phyloP scores from a whole-genome alignment of 2,888 invertebrate species.

The Ormia ochracea region DNA sequence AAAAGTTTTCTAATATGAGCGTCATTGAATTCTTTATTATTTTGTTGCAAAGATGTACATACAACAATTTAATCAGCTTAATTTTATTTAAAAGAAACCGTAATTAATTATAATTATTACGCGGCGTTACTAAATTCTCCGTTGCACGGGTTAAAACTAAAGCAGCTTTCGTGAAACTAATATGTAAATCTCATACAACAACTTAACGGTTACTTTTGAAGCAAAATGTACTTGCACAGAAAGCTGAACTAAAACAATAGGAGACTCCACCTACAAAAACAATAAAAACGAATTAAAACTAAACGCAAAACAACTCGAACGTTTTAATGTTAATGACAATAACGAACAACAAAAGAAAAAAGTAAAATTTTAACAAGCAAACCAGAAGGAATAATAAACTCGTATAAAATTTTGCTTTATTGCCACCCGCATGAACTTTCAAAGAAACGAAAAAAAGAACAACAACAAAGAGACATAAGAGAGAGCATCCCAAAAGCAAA shows the following conservation, averaged over 20 bases:
- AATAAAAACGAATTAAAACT: conserved; percentile 48
- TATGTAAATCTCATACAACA: conserved; percentile 47
- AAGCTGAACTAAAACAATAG: conserved; percentile 47
- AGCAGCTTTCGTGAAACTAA: conserved; percentile 59
- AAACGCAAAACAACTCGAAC: conserved; percentile 15
- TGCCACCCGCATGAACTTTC: conserved; percentile 42
- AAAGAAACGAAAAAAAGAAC: conserved; percentile 33
- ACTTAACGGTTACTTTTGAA: conserved; percentile 58
- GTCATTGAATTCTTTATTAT: neutral
- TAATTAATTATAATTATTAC: conserved; percentile 29
- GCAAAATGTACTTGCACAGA: conserved; percentile 20
- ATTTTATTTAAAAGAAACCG: neutral
- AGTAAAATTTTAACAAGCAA: conserved; percentile 36
- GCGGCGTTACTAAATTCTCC: conserved; percentile 55
- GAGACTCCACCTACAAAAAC: conserved; percentile 73
- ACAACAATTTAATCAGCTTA: conserved; percentile 7
- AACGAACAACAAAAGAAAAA: conserved; percentile 24
- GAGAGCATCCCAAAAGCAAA: conserved; percentile 45
- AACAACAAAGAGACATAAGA: conserved; percentile 30
- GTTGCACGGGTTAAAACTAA: conserved; percentile 60
- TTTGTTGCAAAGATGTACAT: neutral
- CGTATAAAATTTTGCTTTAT: conserved; percentile 28
- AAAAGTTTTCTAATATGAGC: neutral
- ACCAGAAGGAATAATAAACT: conserved; percentile 27
- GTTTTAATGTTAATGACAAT: conserved; percentile 10